phyloP scores from a whole-genome alignment of 2,888 invertebrate genomes.

The Chromoteleia sp. region DNA sequence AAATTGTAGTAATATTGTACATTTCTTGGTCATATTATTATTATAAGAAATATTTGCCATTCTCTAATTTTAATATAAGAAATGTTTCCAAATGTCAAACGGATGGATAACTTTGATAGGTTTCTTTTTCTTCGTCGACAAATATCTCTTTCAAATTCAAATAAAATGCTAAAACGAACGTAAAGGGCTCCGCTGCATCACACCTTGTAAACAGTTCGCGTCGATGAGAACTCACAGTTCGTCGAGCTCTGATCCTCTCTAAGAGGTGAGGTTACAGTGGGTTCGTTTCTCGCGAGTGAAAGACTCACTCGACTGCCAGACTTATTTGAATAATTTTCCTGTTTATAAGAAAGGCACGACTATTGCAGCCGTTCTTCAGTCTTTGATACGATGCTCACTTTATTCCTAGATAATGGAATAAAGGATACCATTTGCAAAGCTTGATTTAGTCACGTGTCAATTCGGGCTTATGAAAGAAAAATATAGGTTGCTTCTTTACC shows the following conservation, averaged over 20 bases:
- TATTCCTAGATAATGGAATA: slow-evolving; percentile 41
- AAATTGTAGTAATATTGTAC: no score
- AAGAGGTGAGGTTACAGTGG: slow-evolving; percentile 50
- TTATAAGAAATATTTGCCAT: no score
- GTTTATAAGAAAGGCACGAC: slow-evolving; percentile 62
- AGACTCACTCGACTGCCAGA: slow-evolving; percentile 53
- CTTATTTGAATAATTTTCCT: slow-evolving; percentile 71
- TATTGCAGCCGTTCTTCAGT: slow-evolving; percentile 32
- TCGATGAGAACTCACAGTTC: slow-evolving; percentile 63
- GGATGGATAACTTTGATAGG: slow-evolving; percentile 34
- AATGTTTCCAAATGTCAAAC: slow-evolving; percentile 36
- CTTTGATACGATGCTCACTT: slow-evolving; percentile 37
- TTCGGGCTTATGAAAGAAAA: not conserved
- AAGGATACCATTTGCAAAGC: slow-evolving; percentile 11
- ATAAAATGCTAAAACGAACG: slow-evolving; percentile 37
- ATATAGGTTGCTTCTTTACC: not conserved
- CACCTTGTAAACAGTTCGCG: slow-evolving; percentile 61
- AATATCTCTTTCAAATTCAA: slow-evolving; percentile 46
- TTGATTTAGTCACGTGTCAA: slow-evolving; percentile 11
- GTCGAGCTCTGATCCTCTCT: slow-evolving; percentile 35
- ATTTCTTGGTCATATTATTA: no score
- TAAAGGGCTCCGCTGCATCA: slow-evolving; percentile 47
- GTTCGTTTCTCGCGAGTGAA: slow-evolving; percentile 62
- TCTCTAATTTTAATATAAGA: slow-evolving; percentile 2
- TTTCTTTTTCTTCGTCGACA: slow-evolving; percentile 12